These are phyloP conservation scores for Orthosia cruda DNA, from an alignment of 2,888 invertebrate genomes.

Conservation along the genomic window DNA sequence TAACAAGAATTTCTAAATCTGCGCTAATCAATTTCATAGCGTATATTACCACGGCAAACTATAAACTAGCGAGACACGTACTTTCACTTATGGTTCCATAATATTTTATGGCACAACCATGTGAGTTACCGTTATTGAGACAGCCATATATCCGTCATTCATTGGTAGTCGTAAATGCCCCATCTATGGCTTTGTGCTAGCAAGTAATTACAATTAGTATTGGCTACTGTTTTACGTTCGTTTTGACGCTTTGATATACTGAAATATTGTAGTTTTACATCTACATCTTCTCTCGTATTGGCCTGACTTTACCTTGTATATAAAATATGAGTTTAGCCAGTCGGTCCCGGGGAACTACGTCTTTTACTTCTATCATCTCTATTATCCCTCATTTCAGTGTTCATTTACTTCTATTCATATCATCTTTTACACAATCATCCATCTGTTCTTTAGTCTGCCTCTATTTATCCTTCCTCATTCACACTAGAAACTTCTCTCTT, in stretches of 20 bases:
- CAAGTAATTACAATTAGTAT: slow-evolving; percentile 5
- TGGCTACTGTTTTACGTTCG: slow-evolving; percentile 16
- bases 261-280: not conserved
- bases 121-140: slow-evolving; percentile 30
- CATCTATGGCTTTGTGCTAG: slow-evolving; percentile 1
- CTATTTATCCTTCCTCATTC: not conserved
- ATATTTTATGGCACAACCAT: slow-evolving; percentile 48
- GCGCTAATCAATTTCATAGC: slow-evolving; percentile 66
- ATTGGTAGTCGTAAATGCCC: slow-evolving; percentile 19
- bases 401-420: not conserved
- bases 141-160: slow-evolving; percentile 40
- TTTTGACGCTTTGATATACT: not conserved
- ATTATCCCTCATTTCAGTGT: no score
- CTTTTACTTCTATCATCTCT: not conserved
- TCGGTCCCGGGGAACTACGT: not conserved
- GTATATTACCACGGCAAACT: slow-evolving; percentile 33
- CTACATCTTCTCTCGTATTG: not conserved
- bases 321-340: no score
- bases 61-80: slow-evolving; percentile 45
- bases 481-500: not conserved
- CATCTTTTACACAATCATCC: not conserved
- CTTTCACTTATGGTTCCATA: slow-evolving; percentile 63
- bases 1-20: slow-evolving; percentile 49
- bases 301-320: not conserved
- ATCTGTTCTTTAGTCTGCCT: not conserved